phyloP scores from a whole-genome alignment of 2,113 vertebrate genomes.

The Noctilio leporinus region DNA sequence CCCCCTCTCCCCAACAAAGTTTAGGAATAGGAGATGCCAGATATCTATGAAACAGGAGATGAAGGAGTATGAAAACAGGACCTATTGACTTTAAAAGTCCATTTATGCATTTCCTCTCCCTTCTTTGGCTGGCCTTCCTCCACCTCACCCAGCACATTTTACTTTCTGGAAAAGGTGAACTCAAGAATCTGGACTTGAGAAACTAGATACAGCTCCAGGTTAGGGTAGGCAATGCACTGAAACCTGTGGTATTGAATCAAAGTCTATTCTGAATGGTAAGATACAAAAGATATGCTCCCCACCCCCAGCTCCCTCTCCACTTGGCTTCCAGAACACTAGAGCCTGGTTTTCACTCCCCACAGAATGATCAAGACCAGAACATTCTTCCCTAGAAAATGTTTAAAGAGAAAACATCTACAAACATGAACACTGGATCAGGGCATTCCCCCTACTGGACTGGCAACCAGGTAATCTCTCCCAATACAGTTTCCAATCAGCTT shows the following conservation, averaged over 20 bases:
- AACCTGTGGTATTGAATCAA: neutral
- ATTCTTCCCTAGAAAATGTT: neutral
- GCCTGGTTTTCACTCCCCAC: neutral
- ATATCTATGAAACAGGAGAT: neutral
- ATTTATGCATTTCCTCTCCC: neutral
- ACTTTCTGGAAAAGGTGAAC: neutral
- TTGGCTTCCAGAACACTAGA: neutral
- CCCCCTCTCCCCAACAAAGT: neutral
- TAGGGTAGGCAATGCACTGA: neutral
- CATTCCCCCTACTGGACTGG: neutral
- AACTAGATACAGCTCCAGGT: accelerated
- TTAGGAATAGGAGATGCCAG: neutral
- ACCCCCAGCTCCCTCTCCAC: neutral
- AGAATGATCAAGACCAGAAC: neutral
- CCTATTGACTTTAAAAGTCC: neutral
- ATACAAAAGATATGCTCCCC: neutral
- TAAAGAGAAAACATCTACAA: neutral
- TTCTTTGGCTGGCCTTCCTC: neutral
- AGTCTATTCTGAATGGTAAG: neutral
- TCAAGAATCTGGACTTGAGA: neutral
- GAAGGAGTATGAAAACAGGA: neutral
- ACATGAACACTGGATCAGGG: neutral
- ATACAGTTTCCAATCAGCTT: neutral
- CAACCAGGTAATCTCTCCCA: neutral
- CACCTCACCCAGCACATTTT: neutral